These are phyloP conservation scores for Paradoxurus hermaphroditus DNA, from an alignment of 2,113 vertebrate species.

Conservation along the genomic window DNA sequence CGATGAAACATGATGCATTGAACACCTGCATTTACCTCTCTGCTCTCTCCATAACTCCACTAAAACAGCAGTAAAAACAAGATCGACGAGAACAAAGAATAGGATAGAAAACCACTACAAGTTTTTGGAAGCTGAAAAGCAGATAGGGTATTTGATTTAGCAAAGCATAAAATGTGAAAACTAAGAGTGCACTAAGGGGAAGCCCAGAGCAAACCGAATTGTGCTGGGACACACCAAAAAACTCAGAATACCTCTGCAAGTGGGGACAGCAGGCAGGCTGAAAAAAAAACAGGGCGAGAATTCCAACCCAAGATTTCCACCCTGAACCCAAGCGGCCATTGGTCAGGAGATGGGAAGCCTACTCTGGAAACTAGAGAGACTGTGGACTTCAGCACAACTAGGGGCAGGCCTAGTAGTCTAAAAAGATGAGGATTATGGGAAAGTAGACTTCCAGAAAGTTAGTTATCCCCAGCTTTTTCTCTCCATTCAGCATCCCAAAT, in stretches of 20 bases:
- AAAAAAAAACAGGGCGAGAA: background rate
- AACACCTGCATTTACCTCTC: background rate
- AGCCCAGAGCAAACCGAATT: background rate
- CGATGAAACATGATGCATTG: background rate
- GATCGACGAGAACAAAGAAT: background rate
- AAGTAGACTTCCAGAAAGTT: background rate
- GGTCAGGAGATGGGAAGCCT: background rate
- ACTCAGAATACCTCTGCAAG: background rate
- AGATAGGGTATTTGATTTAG: background rate
- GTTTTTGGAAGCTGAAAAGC: background rate
- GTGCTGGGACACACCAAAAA: background rate
- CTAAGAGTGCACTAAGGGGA: background rate
- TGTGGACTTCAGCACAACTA: background rate
- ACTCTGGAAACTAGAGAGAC: background rate
- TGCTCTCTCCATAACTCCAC: background rate
- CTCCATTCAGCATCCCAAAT: background rate
- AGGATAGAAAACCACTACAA: background rate
- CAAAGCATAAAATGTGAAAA: background rate
- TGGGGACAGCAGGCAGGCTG: background rate
- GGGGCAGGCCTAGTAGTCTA: background rate
- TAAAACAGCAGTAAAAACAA: background rate
- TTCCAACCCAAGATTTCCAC: background rate
- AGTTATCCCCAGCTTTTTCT: background rate
- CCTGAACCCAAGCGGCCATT: background rate
- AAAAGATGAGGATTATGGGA: background rate